phyloP scores from a whole-genome alignment of 2,113 vertebrate genomes.

The Lophius piscatorius region DNA sequence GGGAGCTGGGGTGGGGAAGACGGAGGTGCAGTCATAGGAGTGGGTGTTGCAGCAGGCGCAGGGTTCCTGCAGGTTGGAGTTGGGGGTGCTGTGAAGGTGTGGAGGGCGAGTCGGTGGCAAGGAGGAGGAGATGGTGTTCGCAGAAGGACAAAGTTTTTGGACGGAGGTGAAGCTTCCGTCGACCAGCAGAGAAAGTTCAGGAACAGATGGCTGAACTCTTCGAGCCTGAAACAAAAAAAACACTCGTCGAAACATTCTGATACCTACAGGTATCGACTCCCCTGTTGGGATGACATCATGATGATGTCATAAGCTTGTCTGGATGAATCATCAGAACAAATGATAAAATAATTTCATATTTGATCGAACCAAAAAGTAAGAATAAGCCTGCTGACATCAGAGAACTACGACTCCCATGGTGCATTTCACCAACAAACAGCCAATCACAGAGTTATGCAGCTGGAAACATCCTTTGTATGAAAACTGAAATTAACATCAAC shows the following conservation, averaged over 20 bases:
- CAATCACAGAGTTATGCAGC: too few species aligned
- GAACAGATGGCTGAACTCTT: constrained; percentile 90
- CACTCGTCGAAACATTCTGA: too few species aligned
- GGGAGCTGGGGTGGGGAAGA: constrained; percentile 56
- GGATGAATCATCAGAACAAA: too few species aligned
- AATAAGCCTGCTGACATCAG: too few species aligned
- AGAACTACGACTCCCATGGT: not conserved
- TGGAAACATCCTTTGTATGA: too few species aligned
- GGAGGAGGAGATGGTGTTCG: too few species aligned
- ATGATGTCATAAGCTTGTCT: too few species aligned
- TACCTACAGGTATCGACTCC: too few species aligned
- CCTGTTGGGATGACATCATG: not conserved
- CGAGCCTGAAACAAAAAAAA: constrained; percentile 62
- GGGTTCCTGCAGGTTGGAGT: constrained; percentile 59
- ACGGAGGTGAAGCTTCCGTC: constrained; percentile 74
- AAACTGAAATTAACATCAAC: too few species aligned
- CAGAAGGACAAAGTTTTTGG: too few species aligned
- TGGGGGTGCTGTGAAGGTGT: constrained; percentile 78
- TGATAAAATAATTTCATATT: too few species aligned
- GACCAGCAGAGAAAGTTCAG: constrained; percentile 94
- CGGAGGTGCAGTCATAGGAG: constrained; percentile 68
- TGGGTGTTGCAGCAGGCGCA: constrained; percentile 81
- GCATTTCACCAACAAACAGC: not conserved
- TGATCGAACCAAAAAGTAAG: too few species aligned
- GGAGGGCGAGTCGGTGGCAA: not conserved